Base-by-base conservation (phyloP, 2,888 invertebrate genomes). In the Anticlea derivata region DNA sequence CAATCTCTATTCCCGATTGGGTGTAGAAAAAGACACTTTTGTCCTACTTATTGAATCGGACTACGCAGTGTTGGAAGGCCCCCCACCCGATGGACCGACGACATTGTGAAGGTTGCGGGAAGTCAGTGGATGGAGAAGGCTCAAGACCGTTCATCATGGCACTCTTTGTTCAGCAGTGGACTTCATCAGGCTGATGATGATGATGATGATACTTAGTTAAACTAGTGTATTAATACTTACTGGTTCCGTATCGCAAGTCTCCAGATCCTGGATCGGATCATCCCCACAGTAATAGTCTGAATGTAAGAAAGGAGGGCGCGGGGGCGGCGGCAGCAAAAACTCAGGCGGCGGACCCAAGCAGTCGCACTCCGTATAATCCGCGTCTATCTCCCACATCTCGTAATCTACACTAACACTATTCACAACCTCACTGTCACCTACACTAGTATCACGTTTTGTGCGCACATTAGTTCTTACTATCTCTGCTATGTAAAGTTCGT, bases 211-310 rank as follows among this genome's bases (percentile, higher is more conserved):
- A 17, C 2, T 17, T 3, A 17, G 4, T 17, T 17, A 17, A 3
- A 17, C 2, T 17, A 17, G 4, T n/a, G 4, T 17, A 17, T 17
- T 17, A 4, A 17, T 3, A 93, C 94, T 94, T 84, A 95, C 95
- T 92, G 95, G 94, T 91, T 94, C 93, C 69, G 94, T 93, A 78
- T 95, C 94, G 83, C 95, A 95, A 68, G 94, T 94, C 83, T 95
- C 95, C 74, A 95, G 91, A 68, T 93, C 93, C 45, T 93, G 92
- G 68, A 95, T 91, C 35, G 94, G 93, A 65, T 94, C 93, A 79
- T 95, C 94, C 47, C 94, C 93, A 77, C 95, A 95, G 74, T 93
- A 93, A 68, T 93, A 92, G 47, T 94, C 93, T 55, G 93, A 92
- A 75, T 93, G 93, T 60, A 95, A 90, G 73, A 94, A 93, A 49